Evolutionary conservation across 2,888 invertebrate genomes (phyloP), one percentile per base, ranked within the genome.

Genomic region (Horisme vitalbata): DNA sequence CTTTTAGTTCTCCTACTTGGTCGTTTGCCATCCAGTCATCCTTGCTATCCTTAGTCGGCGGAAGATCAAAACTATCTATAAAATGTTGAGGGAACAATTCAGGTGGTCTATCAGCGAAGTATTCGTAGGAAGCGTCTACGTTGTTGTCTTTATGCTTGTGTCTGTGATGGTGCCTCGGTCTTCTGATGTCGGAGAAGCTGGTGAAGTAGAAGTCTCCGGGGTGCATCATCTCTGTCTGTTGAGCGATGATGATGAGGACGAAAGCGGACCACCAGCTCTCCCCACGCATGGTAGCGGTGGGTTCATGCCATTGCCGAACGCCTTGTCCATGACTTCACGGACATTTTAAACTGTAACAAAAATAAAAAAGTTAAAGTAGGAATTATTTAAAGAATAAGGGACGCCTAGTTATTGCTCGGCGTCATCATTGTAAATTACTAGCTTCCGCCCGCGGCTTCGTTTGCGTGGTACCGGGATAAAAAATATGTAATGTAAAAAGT

Each of bases 321-420:
- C 55, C 61, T 61, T 49, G 59, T 72, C 81, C 83, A 82, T 83
- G 58, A 53, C 59, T 68, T 39, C 5, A 31, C 34, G n/a, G 35
- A 31, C 82, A 81, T 86, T 71, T 74, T 84, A 62, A 70, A 68
- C 87, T 87, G 78, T 0, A 85, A 85, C 75, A 79, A 78, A 49
- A 23, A 14, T 36, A 23, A n/a, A 10, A 26, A 26, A 18, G n/a
- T n/a, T n/a, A n/a, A n/a, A n/a, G n/a, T n/a, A n/a, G n/a, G n/a
- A n/a, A n/a, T n/a, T n/a, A n/a, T n/a, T n/a, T n/a, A n/a, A n/a
- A n/a, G n/a, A n/a, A n/a, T n/a, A n/a, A n/a, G n/a, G n/a, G n/a
- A n/a, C n/a, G n/a, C n/a, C n/a, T n/a, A n/a, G n/a, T n/a, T n/a
- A n/a, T n/a, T n/a, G n/a, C n/a, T n/a, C n/a, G n/a, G n/a, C n/a